phyloP scores from a whole-genome alignment of 1,140 invertebrate genomes.

The Plectus sambesii region DNA sequence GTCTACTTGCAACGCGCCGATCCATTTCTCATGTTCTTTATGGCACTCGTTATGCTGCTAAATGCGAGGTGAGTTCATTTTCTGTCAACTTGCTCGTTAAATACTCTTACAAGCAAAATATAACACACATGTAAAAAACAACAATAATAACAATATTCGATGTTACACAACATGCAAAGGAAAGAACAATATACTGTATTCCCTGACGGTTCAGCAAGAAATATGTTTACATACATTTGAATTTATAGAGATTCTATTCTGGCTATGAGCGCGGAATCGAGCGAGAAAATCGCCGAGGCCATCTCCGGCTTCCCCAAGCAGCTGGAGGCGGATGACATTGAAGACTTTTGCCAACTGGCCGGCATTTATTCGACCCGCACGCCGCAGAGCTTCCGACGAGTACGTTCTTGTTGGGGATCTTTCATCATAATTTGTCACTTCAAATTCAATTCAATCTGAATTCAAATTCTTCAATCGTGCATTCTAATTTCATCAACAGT shows the following conservation, averaged over 20 bases:
- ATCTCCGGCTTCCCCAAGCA: slow-evolving; percentile 67
- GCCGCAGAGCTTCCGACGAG: slow-evolving; percentile 75
- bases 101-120: background rate
- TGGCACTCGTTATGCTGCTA: slow-evolving; percentile 83
- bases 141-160: slow-evolving; percentile 24
- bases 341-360: slow-evolving; percentile 86
- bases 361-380: slow-evolving; percentile 77
- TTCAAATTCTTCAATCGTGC: slow-evolving; percentile 8
- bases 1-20: slow-evolving; percentile 56
- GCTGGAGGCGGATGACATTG: slow-evolving; percentile 81
- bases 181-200: slow-evolving; percentile 14
- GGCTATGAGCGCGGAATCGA: slow-evolving; percentile 62
- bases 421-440: slow-evolving; percentile 10
- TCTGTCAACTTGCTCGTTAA: slow-evolving; percentile 14
- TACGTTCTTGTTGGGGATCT: background rate
- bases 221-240: slow-evolving; percentile 24
- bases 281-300: slow-evolving; percentile 61
- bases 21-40: slow-evolving; percentile 88
- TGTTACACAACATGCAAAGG: slow-evolving; percentile 22
- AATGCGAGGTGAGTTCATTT: slow-evolving; percentile 64
- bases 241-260: slow-evolving; percentile 65
- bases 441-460: no score
- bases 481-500: slow-evolving; percentile 8
- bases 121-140: slow-evolving; percentile 5
- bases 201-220: background rate